A percentile compares a stretch with the other conserved stretches of the same genome.
Evolutionary conservation across 2,888 invertebrate species (phyloP).

Genomic region (Eupithecia inturbata): DNA sequence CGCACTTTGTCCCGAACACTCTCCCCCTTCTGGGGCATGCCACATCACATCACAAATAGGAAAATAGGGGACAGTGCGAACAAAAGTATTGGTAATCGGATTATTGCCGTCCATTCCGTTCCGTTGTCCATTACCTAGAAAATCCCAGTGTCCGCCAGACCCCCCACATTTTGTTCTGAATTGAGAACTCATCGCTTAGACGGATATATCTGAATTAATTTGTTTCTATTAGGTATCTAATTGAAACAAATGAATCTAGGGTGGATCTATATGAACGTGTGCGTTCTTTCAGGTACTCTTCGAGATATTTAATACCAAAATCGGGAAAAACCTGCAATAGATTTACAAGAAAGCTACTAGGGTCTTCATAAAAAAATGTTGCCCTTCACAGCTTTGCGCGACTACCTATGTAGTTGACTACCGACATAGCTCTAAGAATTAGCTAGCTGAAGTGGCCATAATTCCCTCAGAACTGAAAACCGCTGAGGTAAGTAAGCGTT

Average conservation of each 20-base stretch:
- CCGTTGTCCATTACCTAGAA: too few relatives aligned
- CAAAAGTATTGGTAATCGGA: too few relatives aligned
- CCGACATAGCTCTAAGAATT: background rate
- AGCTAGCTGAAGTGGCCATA: background rate
- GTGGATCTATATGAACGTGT: background rate
- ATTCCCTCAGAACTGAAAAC: background rate
- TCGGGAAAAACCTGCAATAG: background rate
- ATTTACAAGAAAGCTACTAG: too few relatives aligned
- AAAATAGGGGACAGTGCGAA: too few relatives aligned
- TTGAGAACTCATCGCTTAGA: background rate
- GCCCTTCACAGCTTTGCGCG: background rate
- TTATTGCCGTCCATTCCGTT: too few relatives aligned
- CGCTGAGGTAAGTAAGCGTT: background rate
- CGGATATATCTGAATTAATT: background rate
- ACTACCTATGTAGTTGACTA: background rate
- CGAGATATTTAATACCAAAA: background rate
- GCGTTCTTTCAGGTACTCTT: background rate
- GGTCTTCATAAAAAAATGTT: too few relatives aligned
- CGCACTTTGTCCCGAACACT: too few relatives aligned
- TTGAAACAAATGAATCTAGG: slow-evolving; percentile 1
- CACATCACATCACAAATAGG: too few relatives aligned
- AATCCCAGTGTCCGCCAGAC: too few relatives aligned
- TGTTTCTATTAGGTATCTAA: background rate
- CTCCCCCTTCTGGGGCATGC: too few relatives aligned
- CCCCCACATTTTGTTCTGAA: too few relatives aligned